These are phyloP conservation scores for Diadromus collaris DNA, from an alignment of 2,888 invertebrate genomes.

Conservation along the genomic window DNA sequence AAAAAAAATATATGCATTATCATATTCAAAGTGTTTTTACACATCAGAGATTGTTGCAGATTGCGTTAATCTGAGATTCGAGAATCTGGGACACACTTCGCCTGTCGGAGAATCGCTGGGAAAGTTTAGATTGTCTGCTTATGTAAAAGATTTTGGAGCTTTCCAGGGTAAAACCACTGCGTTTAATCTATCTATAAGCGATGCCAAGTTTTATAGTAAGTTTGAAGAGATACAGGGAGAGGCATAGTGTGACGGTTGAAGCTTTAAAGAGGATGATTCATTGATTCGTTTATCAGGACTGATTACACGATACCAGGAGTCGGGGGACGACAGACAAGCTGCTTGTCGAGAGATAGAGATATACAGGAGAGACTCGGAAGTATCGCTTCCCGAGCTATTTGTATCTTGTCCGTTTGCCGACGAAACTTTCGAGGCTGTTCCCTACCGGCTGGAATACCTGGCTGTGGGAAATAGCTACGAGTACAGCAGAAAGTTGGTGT, in stretches of 20 bases:
- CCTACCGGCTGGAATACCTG: slow-evolving; percentile 72
- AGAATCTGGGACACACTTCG: slow-evolving; percentile 63
- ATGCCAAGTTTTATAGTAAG: slow-evolving; percentile 73
- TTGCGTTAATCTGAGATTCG: slow-evolving; percentile 70
- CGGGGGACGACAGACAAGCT: slow-evolving; percentile 64
- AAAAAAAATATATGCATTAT: neutral
- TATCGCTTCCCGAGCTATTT: slow-evolving; percentile 64
- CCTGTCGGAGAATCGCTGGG: slow-evolving; percentile 60
- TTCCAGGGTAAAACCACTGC: slow-evolving; percentile 68
- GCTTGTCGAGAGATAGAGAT: slow-evolving; percentile 70
- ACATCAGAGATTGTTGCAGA: slow-evolving; percentile 58
- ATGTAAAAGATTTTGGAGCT: slow-evolving; percentile 64
- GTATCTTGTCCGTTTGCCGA: slow-evolving; percentile 74
- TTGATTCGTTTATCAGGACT: slow-evolving; percentile 64
- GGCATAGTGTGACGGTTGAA: neutral
- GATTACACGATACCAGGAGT: slow-evolving; percentile 71
- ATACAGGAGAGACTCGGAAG: slow-evolving; percentile 59
- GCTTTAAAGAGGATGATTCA: neutral
- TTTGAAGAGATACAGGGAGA: neutral
- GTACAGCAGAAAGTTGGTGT: slow-evolving; percentile 74
- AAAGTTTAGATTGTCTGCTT: slow-evolving; percentile 71
- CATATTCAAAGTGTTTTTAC: neutral
- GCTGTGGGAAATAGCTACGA: slow-evolving; percentile 65
- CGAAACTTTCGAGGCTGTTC: slow-evolving; percentile 67
- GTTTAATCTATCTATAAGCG: slow-evolving; percentile 74